Conservation (phyloP, 1,140 invertebrate genomes). For the Bilobella aurantiaca region DNA sequence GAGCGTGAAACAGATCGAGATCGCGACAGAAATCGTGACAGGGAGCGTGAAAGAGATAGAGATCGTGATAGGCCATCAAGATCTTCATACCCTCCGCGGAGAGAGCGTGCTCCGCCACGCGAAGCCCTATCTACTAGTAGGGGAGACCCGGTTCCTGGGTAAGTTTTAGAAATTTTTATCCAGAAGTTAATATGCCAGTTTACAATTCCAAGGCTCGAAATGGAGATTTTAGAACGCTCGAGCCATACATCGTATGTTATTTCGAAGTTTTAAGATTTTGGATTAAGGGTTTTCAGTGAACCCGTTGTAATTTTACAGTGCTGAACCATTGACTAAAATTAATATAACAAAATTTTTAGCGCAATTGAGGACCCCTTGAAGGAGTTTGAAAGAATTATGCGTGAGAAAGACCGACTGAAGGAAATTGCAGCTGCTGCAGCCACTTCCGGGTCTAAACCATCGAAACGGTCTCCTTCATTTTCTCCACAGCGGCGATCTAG, state of each 20-base stretch:
- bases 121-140: constrained; percentile 1
- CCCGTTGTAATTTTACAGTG: too few species aligned
- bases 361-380: constrained; percentile 70
- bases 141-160: background rate
- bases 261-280: too few species aligned
- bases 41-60: constrained; percentile 7
- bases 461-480: constrained; percentile 27
- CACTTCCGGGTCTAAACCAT: constrained; percentile 17
- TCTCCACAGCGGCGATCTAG: constrained; percentile 36
- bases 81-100: background rate
- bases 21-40: constrained; percentile 1
- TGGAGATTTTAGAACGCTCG: too few species aligned
- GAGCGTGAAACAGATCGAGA: constrained; percentile 15
- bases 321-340: too few species aligned
- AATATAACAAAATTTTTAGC: too few species aligned
- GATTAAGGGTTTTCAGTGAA: too few species aligned
- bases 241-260: too few species aligned
- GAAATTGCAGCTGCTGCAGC: constrained; percentile 22
- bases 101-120: constrained; percentile 11
- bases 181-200: too few species aligned
- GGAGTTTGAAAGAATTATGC: constrained; percentile 70
- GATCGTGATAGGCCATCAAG: constrained; percentile 2
- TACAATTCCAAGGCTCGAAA: too few species aligned
- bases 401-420: constrained; percentile 66
- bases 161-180: too few species aligned